A percentile compares a stretch with the other conserved stretches of the same genome.
phyloP scores from a whole-genome alignment of 2,797 vertebrate genomes.

The Enteromius mattozi region DNA sequence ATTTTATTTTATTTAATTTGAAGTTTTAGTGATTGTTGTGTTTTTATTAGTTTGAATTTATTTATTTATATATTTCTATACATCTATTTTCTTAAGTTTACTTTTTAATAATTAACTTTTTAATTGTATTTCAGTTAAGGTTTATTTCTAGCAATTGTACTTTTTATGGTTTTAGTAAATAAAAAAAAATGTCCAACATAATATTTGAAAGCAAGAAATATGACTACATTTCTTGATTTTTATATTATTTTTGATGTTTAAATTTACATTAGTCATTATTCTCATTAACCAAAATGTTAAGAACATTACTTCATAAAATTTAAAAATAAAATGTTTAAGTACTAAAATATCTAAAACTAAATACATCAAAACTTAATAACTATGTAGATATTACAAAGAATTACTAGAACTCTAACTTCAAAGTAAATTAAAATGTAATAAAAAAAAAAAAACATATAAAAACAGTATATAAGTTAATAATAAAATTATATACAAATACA shows the following conservation, averaged over 20 bases:
- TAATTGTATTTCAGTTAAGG: not conserved
- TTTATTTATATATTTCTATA: not conserved
- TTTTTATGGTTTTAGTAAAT: not conserved
- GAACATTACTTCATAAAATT: not conserved
- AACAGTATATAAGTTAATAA: too few relatives aligned
- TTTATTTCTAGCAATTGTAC: not conserved
- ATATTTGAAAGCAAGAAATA: not conserved
- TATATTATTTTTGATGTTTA: not conserved
- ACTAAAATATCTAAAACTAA: not conserved
- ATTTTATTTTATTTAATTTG: not conserved
- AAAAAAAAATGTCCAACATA: not conserved
- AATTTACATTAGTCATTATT: not conserved
- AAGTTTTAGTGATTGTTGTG: not conserved
- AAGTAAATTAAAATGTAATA: not conserved
- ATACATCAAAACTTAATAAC: not conserved
- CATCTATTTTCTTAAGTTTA: not conserved
- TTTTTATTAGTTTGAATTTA: not conserved
- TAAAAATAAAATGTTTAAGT: not conserved
- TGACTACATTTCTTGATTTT: not conserved
- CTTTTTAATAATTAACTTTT: not conserved
- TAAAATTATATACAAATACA: not conserved
- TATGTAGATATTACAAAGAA: not conserved
- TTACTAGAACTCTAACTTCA: not conserved
- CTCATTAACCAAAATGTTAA: not conserved
- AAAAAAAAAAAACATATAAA: too few relatives aligned